Evolutionary conservation across 2,888 invertebrate genomes (phyloP).

Genomic region (Leptinotarsa peninsularis): DNA sequence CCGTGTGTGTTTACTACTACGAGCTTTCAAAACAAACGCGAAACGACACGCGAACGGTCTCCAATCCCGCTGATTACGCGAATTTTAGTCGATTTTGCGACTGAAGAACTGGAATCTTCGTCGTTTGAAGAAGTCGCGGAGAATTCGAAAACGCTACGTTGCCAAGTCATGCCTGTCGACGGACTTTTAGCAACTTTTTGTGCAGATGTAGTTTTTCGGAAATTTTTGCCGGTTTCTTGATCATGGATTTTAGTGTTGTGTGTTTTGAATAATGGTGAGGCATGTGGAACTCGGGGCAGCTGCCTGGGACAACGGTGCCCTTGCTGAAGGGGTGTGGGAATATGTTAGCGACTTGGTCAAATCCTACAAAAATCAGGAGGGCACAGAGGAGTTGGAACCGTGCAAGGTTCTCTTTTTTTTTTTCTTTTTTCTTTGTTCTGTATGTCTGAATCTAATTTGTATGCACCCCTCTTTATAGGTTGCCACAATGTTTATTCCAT

Average conservation of each 20-base stretch:
- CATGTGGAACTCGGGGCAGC: conserved; percentile 67
- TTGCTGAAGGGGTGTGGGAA: conserved; percentile 75
- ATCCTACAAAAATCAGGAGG: conserved; percentile 65
- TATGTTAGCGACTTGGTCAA: conserved; percentile 76
- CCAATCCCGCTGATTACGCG: conserved; percentile 11
- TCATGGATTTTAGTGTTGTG: conserved; percentile 22
- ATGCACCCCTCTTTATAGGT: conserved; percentile 18
- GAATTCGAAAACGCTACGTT: conserved; percentile 9
- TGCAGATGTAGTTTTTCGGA: neutral
- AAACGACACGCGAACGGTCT: conserved; percentile 30
- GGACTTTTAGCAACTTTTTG: neutral
- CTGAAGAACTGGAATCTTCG: neutral
- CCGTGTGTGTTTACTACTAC: conserved; percentile 30
- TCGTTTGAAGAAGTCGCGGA: neutral
- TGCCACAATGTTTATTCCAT: conserved; percentile 27
- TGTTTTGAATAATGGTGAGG: conserved; percentile 57
- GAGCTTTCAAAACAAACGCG: conserved; percentile 40
- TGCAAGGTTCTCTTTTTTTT: conserved; percentile 40
- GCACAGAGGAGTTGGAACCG: conserved; percentile 45
- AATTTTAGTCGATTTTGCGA: neutral
- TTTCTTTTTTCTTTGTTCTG: conserved; percentile 15
- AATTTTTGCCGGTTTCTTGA: neutral
- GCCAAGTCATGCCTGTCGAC: conserved; percentile 1
- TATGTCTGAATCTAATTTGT: conserved; percentile 19
- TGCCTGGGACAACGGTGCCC: conserved; percentile 68